These are phyloP conservation scores for Struthio camelus DNA, from an alignment of 2,113 vertebrate genomes.

Conservation along the genomic window DNA sequence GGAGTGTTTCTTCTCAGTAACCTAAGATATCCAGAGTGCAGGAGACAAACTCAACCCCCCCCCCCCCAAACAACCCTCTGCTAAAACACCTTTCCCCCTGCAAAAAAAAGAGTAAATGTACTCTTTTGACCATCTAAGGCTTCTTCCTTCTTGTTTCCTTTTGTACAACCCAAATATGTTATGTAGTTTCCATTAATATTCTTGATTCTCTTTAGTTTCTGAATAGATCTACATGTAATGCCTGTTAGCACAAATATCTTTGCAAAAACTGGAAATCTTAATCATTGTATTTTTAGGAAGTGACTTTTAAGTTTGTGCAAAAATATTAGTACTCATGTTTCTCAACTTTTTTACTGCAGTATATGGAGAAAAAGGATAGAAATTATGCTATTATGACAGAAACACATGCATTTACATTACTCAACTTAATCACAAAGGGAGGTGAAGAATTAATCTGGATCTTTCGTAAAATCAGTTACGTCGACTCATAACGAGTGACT, in stretches of 20 bases:
- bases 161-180: accelerated
- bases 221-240: not conserved
- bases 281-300: not conserved
- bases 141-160: not conserved
- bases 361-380: not conserved
- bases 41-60: not conserved
- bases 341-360: not conserved
- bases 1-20: not conserved
- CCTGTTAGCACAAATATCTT: not conserved
- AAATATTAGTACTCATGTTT: not conserved
- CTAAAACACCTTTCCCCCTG: not conserved
- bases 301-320: not conserved
- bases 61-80: no score
- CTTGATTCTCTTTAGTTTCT: not conserved
- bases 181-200: not conserved
- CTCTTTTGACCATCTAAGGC: not conserved
- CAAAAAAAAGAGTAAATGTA: not conserved
- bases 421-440: not conserved
- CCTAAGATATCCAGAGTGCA: not conserved
- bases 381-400: not conserved
- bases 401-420: not conserved
- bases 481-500: not conserved
- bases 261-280: not conserved
- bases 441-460: not conserved
- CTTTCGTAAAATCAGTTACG: not conserved